Conservation (phyloP, 2,113 vertebrate species). For the Rutilus rutilus region DNA sequence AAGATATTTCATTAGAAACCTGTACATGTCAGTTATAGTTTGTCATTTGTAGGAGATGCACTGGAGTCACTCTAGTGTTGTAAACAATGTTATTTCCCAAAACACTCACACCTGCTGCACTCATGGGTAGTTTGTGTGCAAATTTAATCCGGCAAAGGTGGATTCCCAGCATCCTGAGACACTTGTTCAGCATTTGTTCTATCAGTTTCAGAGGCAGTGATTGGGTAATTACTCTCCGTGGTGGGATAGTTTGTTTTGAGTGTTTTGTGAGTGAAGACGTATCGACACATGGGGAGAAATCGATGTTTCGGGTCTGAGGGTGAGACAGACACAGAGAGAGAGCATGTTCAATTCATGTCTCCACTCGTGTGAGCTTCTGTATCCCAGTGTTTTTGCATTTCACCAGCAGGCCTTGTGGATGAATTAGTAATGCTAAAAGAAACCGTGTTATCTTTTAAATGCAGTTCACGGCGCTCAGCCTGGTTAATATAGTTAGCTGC, state of each 20-base stretch:
- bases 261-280: constrained; percentile 38
- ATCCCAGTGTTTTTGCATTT: constrained; percentile 48
- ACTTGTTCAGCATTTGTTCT: constrained; percentile 33
- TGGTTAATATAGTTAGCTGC: constrained; percentile 90
- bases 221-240: constrained; percentile 22
- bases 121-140: not conserved
- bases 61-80: not conserved
- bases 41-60: not conserved
- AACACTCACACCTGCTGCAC: not conserved
- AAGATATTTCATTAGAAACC: not conserved
- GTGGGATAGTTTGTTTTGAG: constrained; percentile 33
- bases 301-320: not conserved
- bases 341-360: constrained; percentile 24
- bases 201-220: constrained; percentile 27
- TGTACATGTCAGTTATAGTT: not conserved
- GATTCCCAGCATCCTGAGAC: constrained; percentile 8
- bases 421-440: constrained; percentile 79
- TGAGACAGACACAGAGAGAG: not conserved
- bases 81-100: not conserved
- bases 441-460: constrained; percentile 75
- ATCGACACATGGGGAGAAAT: constrained; percentile 11
- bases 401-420: constrained; percentile 63
- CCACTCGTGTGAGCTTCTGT: constrained; percentile 32
- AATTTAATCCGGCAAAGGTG: constrained; percentile 4
- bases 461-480: constrained; percentile 63